A percentile compares a stretch with the other conserved stretches of the same genome.
These are phyloP conservation scores for Microplitis demolitor DNA, from an alignment of 1,140 invertebrate genomes.

Conservation along the genomic window DNA sequence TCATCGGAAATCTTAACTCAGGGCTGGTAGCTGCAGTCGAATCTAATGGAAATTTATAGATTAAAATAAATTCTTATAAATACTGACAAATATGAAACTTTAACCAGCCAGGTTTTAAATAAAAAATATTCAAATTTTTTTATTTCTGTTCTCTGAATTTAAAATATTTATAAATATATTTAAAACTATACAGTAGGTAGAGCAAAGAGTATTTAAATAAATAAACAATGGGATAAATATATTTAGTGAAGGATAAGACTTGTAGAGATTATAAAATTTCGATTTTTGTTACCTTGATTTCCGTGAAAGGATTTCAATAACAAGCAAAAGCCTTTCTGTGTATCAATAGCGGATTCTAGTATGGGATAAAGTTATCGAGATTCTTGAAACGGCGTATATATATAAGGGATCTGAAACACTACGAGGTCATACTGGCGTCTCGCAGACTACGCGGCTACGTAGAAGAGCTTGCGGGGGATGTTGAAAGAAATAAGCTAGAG, in stretches of 20 bases:
- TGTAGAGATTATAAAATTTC: neutral
- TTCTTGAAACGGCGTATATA: too few relatives aligned
- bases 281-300: neutral
- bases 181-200: too few relatives aligned
- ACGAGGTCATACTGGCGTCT: conserved; percentile 17
- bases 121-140: too few relatives aligned
- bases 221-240: neutral
- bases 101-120: too few relatives aligned
- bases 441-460: neutral
- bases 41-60: too few relatives aligned
- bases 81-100: too few relatives aligned
- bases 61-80: too few relatives aligned
- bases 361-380: conserved; percentile 13
- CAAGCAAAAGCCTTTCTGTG: conserved; percentile 13
- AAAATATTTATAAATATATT: too few relatives aligned
- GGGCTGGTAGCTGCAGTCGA: too few relatives aligned
- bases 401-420: neutral
- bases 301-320: neutral
- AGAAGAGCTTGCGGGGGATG: neutral
- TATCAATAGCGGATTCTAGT: neutral
- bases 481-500: neutral
- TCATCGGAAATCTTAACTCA: too few relatives aligned
- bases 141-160: too few relatives aligned
- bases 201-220: too few relatives aligned
- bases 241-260: neutral